Conservation (phyloP, 2,888 invertebrate genomes). For the Eurois occulta region DNA sequence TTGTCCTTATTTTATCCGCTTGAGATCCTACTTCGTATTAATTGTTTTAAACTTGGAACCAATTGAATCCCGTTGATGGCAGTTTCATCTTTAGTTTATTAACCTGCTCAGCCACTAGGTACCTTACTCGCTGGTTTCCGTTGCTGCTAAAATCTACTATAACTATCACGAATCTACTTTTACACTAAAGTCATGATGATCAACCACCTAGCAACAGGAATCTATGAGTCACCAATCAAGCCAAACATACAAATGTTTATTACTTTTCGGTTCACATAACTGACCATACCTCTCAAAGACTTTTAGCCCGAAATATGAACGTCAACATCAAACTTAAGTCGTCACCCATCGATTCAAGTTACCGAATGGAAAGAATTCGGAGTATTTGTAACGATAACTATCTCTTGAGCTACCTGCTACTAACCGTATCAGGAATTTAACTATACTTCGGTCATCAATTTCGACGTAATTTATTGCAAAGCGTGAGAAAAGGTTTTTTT, state of each 20-base stretch:
- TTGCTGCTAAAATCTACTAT: not conserved
- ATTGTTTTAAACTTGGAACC: not conserved
- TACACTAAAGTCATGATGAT: not conserved
- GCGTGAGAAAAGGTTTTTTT: constrained; percentile 73
- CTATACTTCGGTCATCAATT: constrained; percentile 73
- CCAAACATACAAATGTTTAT: not conserved
- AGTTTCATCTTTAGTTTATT: not conserved
- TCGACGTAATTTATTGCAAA: constrained; percentile 75
- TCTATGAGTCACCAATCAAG: not conserved
- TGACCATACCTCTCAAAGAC: constrained; percentile 10
- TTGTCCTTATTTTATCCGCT: not conserved
- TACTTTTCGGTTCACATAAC: constrained; percentile 1
- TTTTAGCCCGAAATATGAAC: constrained; percentile 32
- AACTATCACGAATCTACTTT: no score
- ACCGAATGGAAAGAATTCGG: constrained; percentile 69
- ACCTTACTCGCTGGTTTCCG: not conserved
- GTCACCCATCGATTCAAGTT: constrained; percentile 55
- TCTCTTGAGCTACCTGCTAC: constrained; percentile 79
- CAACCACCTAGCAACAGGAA: not conserved
- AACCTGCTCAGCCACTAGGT: not conserved
- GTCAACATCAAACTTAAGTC: constrained; percentile 5
- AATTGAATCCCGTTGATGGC: not conserved
- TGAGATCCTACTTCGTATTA: not conserved
- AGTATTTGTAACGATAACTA: constrained; percentile 75
- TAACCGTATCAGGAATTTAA: constrained; percentile 63